These are phyloP conservation scores for Umimayanthus chanpuru DNA, from an alignment of 92 coral and sea anemone genomes.

Conservation along the genomic window DNA sequence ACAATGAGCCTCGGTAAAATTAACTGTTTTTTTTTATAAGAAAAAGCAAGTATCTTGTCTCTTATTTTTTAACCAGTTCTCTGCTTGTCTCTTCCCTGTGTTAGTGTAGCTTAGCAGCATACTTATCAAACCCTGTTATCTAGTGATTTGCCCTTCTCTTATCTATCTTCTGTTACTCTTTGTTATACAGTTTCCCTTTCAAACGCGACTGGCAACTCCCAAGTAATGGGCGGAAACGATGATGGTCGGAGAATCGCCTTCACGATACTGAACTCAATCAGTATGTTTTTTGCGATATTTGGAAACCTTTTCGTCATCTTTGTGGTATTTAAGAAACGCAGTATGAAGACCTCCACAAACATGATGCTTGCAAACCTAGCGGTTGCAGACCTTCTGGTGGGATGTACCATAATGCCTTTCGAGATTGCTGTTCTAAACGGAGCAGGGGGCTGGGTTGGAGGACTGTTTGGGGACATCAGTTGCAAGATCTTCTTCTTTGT, in stretches of 20 bases:
- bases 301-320: slow-evolving; percentile 42
- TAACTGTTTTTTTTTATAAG: no score
- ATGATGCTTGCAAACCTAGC: slow-evolving; percentile 37
- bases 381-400: slow-evolving; percentile 23
- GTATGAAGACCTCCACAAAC: slow-evolving; percentile 36
- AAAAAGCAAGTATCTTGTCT: no score
- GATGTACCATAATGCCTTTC: slow-evolving; percentile 22
- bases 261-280: slow-evolving; percentile 9
- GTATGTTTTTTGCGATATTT: slow-evolving; percentile 33
- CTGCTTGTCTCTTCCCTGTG: no score
- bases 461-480: slow-evolving; percentile 27
- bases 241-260: background rate
- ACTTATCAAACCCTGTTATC: no score
- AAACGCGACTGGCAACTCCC: slow-evolving; percentile 8
- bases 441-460: slow-evolving; percentile 21
- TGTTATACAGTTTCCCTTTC: background rate
- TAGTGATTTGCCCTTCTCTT: no score
- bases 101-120: no score
- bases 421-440: slow-evolving; percentile 15
- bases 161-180: no score
- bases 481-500: slow-evolving; percentile 38
- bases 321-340: slow-evolving; percentile 30
- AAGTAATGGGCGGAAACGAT: background rate
- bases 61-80: no score
- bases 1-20: no score